A percentile compares a stretch with the other conserved stretches of the same genome.
These are phyloP conservation scores for Athripsodes cinereus DNA, from an alignment of 2,888 invertebrate genomes.

Conservation along the genomic window DNA sequence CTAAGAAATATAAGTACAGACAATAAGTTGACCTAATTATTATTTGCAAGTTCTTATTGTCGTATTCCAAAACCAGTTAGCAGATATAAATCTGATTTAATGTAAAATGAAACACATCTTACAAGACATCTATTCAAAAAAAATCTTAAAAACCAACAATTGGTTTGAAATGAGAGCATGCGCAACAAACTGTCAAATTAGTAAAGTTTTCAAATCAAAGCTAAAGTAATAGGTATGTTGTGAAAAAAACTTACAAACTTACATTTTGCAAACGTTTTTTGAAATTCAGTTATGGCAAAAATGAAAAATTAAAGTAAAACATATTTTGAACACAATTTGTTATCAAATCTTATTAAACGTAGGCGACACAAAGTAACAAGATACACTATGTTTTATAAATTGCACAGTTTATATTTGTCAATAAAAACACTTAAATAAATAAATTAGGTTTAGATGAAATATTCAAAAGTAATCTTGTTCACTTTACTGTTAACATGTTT, in stretches of 20 bases:
- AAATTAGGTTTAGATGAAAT: background rate
- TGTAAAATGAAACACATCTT: too few species aligned
- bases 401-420: background rate
- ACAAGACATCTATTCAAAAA: too few species aligned
- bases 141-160: background rate
- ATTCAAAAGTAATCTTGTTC: too few species aligned
- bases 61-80: too few species aligned
- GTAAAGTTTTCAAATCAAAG: too few species aligned
- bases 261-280: background rate
- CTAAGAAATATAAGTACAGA: too few species aligned
- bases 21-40: too few species aligned
- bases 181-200: background rate
- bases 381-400: background rate
- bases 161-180: background rate
- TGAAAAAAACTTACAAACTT: too few species aligned
- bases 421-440: background rate
- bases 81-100: too few species aligned
- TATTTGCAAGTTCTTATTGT: too few species aligned
- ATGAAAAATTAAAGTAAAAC: background rate
- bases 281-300: background rate
- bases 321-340: background rate
- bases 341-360: background rate
- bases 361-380: background rate
- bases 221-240: too few species aligned
- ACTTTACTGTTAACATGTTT: background rate